Percentiles rank a stretch among this genome's conserved stretches.
phyloP scores from a whole-genome alignment of 2,888 invertebrate species.

The Polyommatus iphigenia region DNA sequence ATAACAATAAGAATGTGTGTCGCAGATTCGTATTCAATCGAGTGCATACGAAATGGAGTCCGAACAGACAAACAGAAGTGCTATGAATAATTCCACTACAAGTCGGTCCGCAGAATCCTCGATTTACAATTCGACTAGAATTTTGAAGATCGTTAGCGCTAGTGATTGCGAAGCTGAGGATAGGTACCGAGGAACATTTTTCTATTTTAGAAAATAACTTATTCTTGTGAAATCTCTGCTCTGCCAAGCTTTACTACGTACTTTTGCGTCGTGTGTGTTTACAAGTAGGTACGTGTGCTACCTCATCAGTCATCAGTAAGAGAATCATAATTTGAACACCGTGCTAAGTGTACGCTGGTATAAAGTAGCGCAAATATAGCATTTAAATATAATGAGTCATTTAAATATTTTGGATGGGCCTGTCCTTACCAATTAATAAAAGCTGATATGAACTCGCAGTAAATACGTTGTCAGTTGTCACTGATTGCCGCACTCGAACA shows the following conservation, averaged over 20 bases:
- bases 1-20: slow-evolving; percentile 27
- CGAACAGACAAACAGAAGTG: slow-evolving; percentile 36
- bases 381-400: too few relatives aligned
- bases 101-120: slow-evolving; percentile 28
- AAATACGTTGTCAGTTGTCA: slow-evolving; percentile 11
- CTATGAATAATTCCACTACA: slow-evolving; percentile 37
- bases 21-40: slow-evolving; percentile 35
- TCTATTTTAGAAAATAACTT: background rate
- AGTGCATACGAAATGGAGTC: slow-evolving; percentile 33
- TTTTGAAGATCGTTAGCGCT: slow-evolving; percentile 31
- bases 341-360: too few relatives aligned
- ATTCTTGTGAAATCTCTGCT: background rate
- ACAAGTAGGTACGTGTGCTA: too few relatives aligned
- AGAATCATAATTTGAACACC: too few relatives aligned
- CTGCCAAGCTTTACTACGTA: too few relatives aligned
- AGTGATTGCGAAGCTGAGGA: background rate
- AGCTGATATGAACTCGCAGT: background rate
- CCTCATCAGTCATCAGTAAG: too few relatives aligned
- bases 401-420: background rate
- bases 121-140: slow-evolving; percentile 32
- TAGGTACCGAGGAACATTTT: background rate
- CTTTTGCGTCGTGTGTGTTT: too few relatives aligned
- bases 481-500: slow-evolving; percentile 1
- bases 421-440: background rate
- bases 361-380: too few relatives aligned